These are phyloP conservation scores for Tachina grossa DNA, from an alignment of 2,888 invertebrate genomes.

Conservation along the genomic window DNA sequence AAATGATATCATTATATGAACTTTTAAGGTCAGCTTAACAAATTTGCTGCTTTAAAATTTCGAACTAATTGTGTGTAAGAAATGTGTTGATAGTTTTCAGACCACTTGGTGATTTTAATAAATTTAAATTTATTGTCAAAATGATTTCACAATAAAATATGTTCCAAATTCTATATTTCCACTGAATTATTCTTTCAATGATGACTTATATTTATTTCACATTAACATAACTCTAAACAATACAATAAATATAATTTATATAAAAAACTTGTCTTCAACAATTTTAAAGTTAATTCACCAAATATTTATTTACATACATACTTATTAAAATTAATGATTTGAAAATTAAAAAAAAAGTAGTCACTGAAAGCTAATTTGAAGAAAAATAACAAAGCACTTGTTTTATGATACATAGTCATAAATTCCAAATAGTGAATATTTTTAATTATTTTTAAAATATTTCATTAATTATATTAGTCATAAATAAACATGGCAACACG, in stretches of 20 bases:
- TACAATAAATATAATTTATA: neutral
- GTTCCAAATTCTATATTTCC: neutral
- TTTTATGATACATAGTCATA: neutral
- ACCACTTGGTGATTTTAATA: neutral
- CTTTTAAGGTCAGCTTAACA: neutral
- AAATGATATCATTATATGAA: slow-evolving; percentile 15
- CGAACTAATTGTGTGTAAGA: neutral
- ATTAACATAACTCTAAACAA: neutral
- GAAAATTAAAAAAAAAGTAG: neutral
- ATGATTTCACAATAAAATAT: neutral
- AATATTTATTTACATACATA: neutral
- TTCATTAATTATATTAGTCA: too few relatives aligned
- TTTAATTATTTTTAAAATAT: neutral
- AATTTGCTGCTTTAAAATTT: neutral
- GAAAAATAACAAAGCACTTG: neutral
- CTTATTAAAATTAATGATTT: neutral
- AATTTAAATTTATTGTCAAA: neutral
- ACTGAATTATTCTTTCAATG: neutral
- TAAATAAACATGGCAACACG: too few relatives aligned
- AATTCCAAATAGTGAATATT: neutral
- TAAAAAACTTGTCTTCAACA: neutral
- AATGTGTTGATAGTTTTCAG: neutral
- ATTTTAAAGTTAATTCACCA: neutral
- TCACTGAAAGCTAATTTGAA: neutral
- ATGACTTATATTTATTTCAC: neutral